Base-by-base conservation (phyloP, 2,113 vertebrate species). In the Sterna hirundo region DNA sequence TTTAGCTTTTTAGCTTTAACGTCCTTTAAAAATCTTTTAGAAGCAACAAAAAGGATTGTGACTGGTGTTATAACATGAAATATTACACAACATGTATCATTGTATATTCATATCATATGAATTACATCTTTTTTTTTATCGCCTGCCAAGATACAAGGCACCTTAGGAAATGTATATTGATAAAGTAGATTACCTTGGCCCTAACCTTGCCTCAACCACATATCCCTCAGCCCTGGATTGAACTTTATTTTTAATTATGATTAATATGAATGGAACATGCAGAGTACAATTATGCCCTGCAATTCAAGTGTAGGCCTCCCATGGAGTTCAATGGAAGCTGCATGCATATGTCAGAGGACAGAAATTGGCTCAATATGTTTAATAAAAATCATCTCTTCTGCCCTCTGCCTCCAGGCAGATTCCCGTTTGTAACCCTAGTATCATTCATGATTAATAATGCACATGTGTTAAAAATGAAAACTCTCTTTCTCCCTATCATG, bases 391-490 rank as follows among this genome's bases (percentile, higher is more conserved):
- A 65, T 86, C 13, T 91, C 22, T 71, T 91, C 27, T 95, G 65
- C 60, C 32, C 46, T 90, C 36, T 87, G 61, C 25, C 55, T 82
- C 51, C 44, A 77, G 93, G 72, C 88, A 93, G 76, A 92, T 83
- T 95, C 47, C 20, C 6, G 1, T 93, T 93, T 94, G 38, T 36
- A 95, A 94, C 13, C 38, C 32, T 38, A 71, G 38, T 55, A 83
- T 94, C 44, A 65, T 38, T 77, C 66, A 23, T 76, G 76, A 87
- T 84, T 87, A 77, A 95, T 80, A 94, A 74, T 27, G 21, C 68
- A 94, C 68, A 86, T 66, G 34, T 91, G 82, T 90, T 83, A 90
- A 78, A 90, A 96, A 97, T 87, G 55, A 96, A 94, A 93, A 62
- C 13, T 70, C 52, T 32, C 34, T 65, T 91, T 95, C 52, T 90